Evolutionary conservation across 1,140 invertebrate species (phyloP), one percentile per base, ranked within the genome.

Genomic region (Heliconius eleuchia): DNA sequence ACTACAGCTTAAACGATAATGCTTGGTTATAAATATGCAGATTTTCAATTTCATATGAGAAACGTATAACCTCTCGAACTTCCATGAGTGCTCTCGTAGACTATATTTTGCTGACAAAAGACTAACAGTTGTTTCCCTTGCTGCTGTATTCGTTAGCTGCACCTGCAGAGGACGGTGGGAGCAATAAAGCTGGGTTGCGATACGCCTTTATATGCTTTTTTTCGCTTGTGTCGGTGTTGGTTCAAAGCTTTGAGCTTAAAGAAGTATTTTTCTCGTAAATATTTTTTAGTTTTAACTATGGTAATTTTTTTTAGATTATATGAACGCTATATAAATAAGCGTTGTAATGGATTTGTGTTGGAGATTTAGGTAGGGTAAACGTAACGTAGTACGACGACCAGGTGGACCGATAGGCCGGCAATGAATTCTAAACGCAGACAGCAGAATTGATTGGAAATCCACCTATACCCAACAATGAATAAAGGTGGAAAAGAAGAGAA

Each of bases 51-150:
- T 66, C 2, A 30, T 66, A 30, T 66, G 27, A 66, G n/a, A 30
- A 66, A 66, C 4, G 9, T 66, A 13, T 27, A 66, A 30, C 23
- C 13, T 66, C 27, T 16, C 23, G 60, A 27, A 66, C 4, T 13
- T 30, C 1, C 11, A 66, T 11, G 60, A 66, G 60, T 27, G 27
- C 13, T 23, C 11, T 66, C 60, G 23, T 66, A 66, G 60, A 30
- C 60, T 66, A 57, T 66, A 66, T 66, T 66, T 30, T 13, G 60
- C 60, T 66, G 60, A 66, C 60, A 66, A 66, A 66, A 66, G 60
- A 11, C 27, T 27, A 66, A 30, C 60, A 30, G 11, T 66, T 30
- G 60, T 30, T 66, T 30, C 27, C 23, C 23, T 66, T 66, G 16
- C 30, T 23, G 23, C 60, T 66, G 11, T 66, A 8, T 23, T 19